Evolutionary conservation across 2,888 invertebrate genomes (phyloP).

Genomic region (Euproctis similis): DNA sequence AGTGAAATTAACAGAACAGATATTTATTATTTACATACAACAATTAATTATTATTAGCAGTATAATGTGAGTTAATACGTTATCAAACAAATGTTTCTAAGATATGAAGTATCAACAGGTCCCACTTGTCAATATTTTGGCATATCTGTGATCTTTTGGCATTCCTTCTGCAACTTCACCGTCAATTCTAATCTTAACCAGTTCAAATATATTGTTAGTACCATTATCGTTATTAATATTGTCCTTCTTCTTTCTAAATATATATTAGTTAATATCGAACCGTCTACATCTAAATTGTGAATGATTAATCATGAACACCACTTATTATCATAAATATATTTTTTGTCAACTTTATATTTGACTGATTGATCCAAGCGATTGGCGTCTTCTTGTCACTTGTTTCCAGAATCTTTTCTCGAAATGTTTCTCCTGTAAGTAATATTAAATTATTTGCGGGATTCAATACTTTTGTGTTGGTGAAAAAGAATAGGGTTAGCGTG

Average conservation of each 20-base stretch:
- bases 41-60: too few species aligned
- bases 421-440: conserved; percentile 81
- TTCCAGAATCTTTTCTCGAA: conserved; percentile 87
- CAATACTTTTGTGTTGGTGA: too few species aligned
- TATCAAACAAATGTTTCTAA: conserved; percentile 46
- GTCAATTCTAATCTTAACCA: conserved; percentile 12
- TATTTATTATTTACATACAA: too few species aligned
- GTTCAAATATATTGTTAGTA: conserved; percentile 17
- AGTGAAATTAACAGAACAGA: conserved; percentile 43
- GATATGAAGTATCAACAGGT: conserved; percentile 69
- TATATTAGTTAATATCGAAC: conserved; percentile 18
- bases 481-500: too few species aligned
- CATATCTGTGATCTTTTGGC: conserved; percentile 54
- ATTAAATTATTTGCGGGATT: conserved; percentile 23
- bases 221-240: conserved; percentile 7
- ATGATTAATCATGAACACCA: too few species aligned
- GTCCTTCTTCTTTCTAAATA: conserved; percentile 12
- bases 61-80: conserved; percentile 20
- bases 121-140: conserved; percentile 59
- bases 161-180: conserved; percentile 26
- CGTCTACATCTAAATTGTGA: conserved; percentile 15
- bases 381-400: conserved; percentile 83
- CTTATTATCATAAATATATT: too few species aligned
- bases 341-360: conserved; percentile 53
- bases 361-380: conserved; percentile 70